Base-by-base conservation (phyloP, 2,888 invertebrate species). In the Caradrina kadenii region DNA sequence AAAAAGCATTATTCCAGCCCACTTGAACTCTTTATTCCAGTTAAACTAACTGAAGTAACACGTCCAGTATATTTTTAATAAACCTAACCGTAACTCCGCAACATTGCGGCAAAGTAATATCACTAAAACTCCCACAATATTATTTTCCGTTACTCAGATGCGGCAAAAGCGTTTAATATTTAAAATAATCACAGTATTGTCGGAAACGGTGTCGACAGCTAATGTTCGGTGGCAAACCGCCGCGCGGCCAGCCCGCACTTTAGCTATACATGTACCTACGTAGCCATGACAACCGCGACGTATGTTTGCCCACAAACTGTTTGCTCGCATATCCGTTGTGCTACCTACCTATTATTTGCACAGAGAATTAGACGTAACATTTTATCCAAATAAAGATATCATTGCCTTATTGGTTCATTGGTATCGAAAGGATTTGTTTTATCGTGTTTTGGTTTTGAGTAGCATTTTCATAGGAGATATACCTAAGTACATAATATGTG, bases 261-360 rank as follows among this genome's bases (percentile, higher is more conserved):
- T 76, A 69, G 59, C 62, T 69, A 63, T 60, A 75, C 60, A 71
- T 65, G 69, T 72, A 73, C 61, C 61, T 59, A 66, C 66, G 58
- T 68, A 73, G 48, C 56, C 69, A 75, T 82, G 86, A 84, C 84
- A 85, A 85, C 86, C 87, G 80, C 86, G 83, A 83, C 80, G 82
- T 88, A 79, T 85, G 87, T 89, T 90, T 91, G 84, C 88, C 88
- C 90, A 78, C 91, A 89, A 77, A 89, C 86, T 93, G 91, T 93
- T 92, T 92, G 91, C 86, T 85, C 88, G 87, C 88, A 89, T 90
- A 91, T 92, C 91, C 89, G 83, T 82, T 88, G 69, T 69, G 88
- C 86, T 89, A 90, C 92, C 86, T 89, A 90, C 92, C 90, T 92
- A 91, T 92, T 93, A 91, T 93, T 93, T 93, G 90, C 82, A 85